Conservation (phyloP, 2,797 vertebrate genomes). For the Neopelma chrysocephalum region DNA sequence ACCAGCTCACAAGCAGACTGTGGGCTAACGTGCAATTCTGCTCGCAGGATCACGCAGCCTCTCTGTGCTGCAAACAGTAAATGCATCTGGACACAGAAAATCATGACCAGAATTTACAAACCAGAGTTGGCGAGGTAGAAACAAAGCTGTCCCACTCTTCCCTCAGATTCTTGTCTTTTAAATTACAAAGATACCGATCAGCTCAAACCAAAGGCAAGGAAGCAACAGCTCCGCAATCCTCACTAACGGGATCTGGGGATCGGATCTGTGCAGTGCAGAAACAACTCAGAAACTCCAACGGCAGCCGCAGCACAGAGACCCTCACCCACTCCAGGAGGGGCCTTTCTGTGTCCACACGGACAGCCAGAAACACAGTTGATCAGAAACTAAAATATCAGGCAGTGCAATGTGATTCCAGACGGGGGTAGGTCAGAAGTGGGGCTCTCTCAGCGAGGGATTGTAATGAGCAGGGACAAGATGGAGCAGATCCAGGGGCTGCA, state of each 20-base stretch:
- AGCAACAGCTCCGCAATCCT: accelerated
- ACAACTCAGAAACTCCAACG: background rate
- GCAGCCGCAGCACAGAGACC: background rate
- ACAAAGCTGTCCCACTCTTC: background rate
- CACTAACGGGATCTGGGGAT: too few species aligned
- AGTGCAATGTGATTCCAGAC: accelerated
- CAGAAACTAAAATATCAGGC: background rate
- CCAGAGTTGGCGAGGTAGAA: accelerated
- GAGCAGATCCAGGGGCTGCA: background rate
- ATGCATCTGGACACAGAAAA: background rate
- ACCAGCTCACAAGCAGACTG: background rate
- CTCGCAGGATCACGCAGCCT: background rate
- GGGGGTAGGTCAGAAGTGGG: accelerated
- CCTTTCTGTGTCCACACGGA: background rate
- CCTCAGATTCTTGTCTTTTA: background rate
- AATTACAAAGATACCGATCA: accelerated
- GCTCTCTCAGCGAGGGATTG: accelerated
- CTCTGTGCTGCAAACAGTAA: background rate
- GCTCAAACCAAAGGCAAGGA: background rate
- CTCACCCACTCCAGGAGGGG: background rate
- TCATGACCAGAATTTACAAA: background rate
- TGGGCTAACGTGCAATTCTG: background rate
- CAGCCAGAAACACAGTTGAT: background rate
- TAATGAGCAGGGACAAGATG: accelerated
- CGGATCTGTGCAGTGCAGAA: background rate